Conservation (phyloP, 2,888 invertebrate genomes). For the Synergus itoensis region DNA sequence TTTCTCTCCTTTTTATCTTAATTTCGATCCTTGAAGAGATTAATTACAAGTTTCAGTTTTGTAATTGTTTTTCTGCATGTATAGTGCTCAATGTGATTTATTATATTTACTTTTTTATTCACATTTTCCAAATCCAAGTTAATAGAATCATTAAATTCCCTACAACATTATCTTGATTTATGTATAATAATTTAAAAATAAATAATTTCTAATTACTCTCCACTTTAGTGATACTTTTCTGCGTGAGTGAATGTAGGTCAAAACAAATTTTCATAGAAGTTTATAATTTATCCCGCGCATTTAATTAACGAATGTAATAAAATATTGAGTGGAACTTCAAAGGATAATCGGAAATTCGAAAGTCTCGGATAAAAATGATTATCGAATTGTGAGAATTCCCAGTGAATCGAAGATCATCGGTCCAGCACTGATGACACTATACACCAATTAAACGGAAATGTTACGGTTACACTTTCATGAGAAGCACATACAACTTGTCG, state of each 20-base stretch:
- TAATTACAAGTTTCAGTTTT: neutral
- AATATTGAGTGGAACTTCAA: too few relatives aligned
- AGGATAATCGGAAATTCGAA: neutral
- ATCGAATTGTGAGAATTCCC: neutral
- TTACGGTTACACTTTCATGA: conserved; percentile 30
- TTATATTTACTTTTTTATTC: neutral
- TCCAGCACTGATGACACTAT: conserved; percentile 31
- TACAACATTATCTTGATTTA: neutral
- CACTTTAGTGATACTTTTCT: neutral
- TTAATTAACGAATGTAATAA: too few relatives aligned
- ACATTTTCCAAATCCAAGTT: neutral
- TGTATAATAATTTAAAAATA: neutral
- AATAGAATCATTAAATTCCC: neutral
- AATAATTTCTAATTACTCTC: neutral
- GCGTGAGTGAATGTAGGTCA: neutral
- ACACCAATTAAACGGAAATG: conserved; percentile 26
- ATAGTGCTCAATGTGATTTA: neutral
- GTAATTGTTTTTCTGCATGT: neutral
- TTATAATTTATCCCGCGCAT: too few relatives aligned
- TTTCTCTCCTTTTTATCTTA: neutral
- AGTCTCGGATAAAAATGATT: neutral
- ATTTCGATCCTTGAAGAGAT: neutral
- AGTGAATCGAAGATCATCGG: neutral
- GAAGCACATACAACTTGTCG: conserved; percentile 19
- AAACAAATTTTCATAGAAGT: neutral